A percentile compares a stretch with the other conserved stretches of the same genome.
These are phyloP conservation scores for Lochmaea crataegi DNA, from an alignment of 2,888 invertebrate genomes.

Conservation along the genomic window DNA sequence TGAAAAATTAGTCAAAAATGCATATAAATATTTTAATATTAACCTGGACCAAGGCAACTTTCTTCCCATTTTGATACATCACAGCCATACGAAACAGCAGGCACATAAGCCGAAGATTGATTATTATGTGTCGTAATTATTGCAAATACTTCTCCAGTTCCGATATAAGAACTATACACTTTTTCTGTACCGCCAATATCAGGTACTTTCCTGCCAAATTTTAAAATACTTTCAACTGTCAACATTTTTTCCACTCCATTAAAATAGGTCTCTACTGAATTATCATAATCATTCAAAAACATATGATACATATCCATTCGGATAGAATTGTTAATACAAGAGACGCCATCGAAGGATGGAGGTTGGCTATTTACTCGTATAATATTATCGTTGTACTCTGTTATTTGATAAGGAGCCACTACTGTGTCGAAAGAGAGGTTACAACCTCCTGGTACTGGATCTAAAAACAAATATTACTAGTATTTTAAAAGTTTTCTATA, in stretches of 20 bases:
- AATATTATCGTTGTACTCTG: constrained; percentile 62
- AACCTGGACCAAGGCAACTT: constrained; percentile 70
- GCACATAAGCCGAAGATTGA: constrained; percentile 74
- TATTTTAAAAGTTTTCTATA: background rate
- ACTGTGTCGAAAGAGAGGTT: constrained; percentile 74
- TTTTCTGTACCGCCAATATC: constrained; percentile 41
- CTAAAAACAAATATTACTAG: constrained; percentile 63
- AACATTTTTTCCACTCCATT: constrained; percentile 72
- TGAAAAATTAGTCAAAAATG: constrained; percentile 10
- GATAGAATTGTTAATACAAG: constrained; percentile 62
- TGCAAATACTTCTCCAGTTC: constrained; percentile 72
- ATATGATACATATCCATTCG: constrained; percentile 72
- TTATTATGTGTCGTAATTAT: constrained; percentile 67
- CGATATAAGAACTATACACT: constrained; percentile 71
- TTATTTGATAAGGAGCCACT: constrained; percentile 72
- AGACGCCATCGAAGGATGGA: constrained; percentile 61
- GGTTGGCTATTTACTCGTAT: constrained; percentile 70
- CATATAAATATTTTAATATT: constrained; percentile 50
- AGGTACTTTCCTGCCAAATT: constrained; percentile 69
- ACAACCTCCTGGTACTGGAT: constrained; percentile 84
- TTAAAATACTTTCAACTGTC: constrained; percentile 68
- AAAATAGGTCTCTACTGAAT: constrained; percentile 71
- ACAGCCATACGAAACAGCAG: constrained; percentile 76
- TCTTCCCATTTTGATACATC: constrained; percentile 65
- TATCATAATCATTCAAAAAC: constrained; percentile 72